Percentiles rank a stretch among this genome's conserved stretches.
phyloP scores from a whole-genome alignment of 2,113 vertebrate genomes.

The Ailuropoda melanoleuca region DNA sequence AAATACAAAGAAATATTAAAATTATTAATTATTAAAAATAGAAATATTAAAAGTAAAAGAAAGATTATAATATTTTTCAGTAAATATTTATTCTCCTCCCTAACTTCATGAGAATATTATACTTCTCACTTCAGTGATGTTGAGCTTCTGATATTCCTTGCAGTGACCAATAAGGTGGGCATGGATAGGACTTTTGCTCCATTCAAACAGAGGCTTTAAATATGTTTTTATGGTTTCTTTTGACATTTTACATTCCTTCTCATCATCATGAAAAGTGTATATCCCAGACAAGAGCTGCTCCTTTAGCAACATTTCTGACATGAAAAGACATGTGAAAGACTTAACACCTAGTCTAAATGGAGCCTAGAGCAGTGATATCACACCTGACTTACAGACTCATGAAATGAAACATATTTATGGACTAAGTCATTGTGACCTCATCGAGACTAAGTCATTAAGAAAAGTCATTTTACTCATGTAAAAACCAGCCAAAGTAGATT shows the following conservation, averaged over 20 bases:
- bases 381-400: neutral
- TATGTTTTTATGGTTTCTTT: neutral
- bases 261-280: neutral
- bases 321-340: neutral
- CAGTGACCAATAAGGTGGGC: neutral
- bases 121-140: neutral
- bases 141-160: neutral
- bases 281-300: neutral
- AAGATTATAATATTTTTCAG: neutral
- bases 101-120: neutral
- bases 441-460: too few relatives aligned
- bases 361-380: neutral
- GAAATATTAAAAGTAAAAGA: neutral
- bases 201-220: neutral
- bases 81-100: neutral
- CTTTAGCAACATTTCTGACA: neutral
- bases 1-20: neutral
- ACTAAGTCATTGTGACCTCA: too few relatives aligned
- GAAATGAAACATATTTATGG: neutral
- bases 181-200: neutral
- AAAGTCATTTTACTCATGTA: neutral
- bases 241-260: neutral
- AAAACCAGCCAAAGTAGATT: neutral
- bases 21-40: neutral
- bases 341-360: neutral